A percentile compares a stretch with the other conserved stretches of the same genome.
Conservation (phyloP, 2,113 vertebrate species). For the Morone saxatilis region DNA sequence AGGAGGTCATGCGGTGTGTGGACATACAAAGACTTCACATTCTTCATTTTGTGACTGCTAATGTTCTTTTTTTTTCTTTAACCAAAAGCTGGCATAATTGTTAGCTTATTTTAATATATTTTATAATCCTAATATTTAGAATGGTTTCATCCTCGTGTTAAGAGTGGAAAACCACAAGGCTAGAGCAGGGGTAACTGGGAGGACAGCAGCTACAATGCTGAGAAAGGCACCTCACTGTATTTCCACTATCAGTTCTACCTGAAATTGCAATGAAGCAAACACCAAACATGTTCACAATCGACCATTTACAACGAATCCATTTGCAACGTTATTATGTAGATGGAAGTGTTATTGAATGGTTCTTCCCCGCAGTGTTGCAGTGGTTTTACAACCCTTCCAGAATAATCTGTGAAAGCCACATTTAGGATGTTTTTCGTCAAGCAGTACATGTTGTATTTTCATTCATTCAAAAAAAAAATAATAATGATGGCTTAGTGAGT, state of each 20-base stretch:
- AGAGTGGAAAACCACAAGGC: neutral
- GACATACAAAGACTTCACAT: constrained; percentile 3
- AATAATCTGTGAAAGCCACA: constrained; percentile 68
- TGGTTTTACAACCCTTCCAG: constrained; percentile 57
- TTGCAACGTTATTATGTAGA: constrained; percentile 63
- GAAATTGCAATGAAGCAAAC: constrained; percentile 45
- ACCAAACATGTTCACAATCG: constrained; percentile 39
- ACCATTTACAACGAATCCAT: constrained; percentile 64
- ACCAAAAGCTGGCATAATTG: neutral
- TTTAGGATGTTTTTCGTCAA: constrained; percentile 63
- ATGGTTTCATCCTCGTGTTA: neutral
- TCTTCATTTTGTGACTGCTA: neutral
- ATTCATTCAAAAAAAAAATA: constrained; percentile 21
- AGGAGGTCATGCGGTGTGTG: constrained; percentile 21
- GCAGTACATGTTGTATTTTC: constrained; percentile 66
- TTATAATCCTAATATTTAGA: neutral
- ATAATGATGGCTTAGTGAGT: constrained; percentile 47
- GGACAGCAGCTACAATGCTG: constrained; percentile 21
- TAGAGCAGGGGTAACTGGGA: constrained; percentile 13
- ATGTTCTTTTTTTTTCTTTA: constrained; percentile 5
- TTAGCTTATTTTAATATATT: neutral
- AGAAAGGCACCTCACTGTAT: constrained; percentile 9
- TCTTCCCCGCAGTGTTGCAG: constrained; percentile 53
- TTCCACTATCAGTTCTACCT: constrained; percentile 41
- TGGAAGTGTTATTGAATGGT: constrained; percentile 59